These are phyloP conservation scores for Alviniconcha strummeri DNA, from an alignment of 2,888 invertebrate genomes.

Conservation along the genomic window DNA sequence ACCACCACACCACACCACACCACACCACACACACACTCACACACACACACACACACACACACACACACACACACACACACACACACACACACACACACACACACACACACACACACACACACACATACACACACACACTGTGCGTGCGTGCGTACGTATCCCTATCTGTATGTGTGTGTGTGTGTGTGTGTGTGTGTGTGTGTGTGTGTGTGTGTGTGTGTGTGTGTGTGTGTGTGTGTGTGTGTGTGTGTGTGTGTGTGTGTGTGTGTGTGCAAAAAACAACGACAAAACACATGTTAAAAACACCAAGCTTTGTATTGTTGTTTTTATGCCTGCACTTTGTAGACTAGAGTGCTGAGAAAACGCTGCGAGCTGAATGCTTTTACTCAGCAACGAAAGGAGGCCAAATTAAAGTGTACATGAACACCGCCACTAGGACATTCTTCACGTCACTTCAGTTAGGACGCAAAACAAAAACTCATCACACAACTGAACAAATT, in stretches of 20 bases:
- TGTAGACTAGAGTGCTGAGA: too few species aligned
- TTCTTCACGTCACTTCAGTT: too few species aligned
- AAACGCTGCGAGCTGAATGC: too few species aligned
- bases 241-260: not conserved
- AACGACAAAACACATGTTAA: not conserved
- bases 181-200: not conserved
- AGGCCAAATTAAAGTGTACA: not conserved
- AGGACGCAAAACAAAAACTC: too few species aligned
- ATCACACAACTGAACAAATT: too few species aligned
- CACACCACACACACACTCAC: not conserved
- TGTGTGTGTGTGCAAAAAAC: not conserved
- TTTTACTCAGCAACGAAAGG: not conserved
- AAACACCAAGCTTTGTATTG: not conserved
- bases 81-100: not conserved
- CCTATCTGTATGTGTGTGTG: not conserved
- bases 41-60: not conserved
- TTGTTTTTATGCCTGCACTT: too few species aligned
- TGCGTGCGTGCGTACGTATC: not conserved
- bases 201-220: not conserved
- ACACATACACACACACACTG: not conserved
- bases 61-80: not conserved
- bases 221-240: not conserved
- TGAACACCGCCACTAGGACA: too few species aligned
- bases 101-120: not conserved
- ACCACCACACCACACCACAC: not conserved